Percentiles rank a stretch among this genome's conserved stretches.
Conservation (phyloP, 2,113 vertebrate genomes). For the Sinocyclocheilus anophthalmus region DNA sequence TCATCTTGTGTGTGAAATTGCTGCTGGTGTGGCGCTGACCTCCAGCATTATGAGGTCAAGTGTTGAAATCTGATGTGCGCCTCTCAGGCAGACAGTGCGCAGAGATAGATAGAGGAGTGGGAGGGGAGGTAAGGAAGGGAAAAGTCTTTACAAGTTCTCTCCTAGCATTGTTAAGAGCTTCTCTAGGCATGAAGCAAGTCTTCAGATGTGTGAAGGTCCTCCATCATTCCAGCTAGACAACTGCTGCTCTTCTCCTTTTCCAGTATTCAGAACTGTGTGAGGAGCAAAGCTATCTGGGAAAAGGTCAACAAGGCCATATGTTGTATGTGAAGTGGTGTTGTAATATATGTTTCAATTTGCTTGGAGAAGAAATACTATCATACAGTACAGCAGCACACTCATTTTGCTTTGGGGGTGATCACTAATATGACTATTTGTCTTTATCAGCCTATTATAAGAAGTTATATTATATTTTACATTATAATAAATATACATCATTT, state of each 20-base stretch:
- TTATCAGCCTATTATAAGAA: not conserved
- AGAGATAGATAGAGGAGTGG: conserved; percentile 44
- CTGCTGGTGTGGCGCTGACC: conserved; percentile 63
- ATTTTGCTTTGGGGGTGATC: not conserved
- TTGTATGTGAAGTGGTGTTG: not conserved
- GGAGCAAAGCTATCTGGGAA: not conserved
- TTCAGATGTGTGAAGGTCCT: not conserved
- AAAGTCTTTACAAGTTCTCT: conserved; percentile 44
- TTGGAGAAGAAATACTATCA: not conserved
- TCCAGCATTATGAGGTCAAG: conserved; percentile 68
- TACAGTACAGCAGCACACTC: too few relatives aligned
- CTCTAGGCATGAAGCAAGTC: not conserved
- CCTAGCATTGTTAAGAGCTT: conserved; percentile 28
- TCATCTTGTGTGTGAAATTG: conserved; percentile 72
- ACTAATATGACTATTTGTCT: not conserved
- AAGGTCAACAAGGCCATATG: conserved; percentile 27
- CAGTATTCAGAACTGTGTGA: not conserved
- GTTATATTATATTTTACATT: not conserved
- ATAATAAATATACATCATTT: too few relatives aligned
- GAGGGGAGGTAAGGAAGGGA: conserved; percentile 29
- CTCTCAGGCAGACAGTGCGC: conserved; percentile 53
- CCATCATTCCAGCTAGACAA: not conserved
- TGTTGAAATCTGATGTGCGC: conserved; percentile 64
- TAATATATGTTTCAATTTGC: conserved; percentile 24
- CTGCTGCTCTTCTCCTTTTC: not conserved